Conservation (phyloP, 2,888 invertebrate species). For the Aporophyla nigra region DNA sequence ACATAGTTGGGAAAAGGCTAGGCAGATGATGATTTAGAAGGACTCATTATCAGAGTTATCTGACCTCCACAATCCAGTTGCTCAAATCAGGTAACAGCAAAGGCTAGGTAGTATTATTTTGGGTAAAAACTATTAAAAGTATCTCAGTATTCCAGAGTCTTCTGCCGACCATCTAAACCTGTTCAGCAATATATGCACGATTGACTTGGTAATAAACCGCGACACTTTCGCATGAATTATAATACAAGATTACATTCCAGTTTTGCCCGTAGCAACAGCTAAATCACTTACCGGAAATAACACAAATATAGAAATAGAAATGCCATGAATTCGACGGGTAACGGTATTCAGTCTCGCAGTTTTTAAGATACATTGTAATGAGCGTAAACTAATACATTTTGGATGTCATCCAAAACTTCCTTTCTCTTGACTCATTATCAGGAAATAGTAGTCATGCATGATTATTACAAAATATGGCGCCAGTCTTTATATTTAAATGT, state of each 20-base stretch:
- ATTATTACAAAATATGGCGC: conserved; percentile 12
- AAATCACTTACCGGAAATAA: conserved; percentile 3
- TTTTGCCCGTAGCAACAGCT: conserved; percentile 40
- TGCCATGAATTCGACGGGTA: not conserved
- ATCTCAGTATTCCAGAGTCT: not conserved
- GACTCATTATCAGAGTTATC: too few relatives aligned
- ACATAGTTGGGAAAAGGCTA: too few relatives aligned
- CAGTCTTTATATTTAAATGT: not conserved
- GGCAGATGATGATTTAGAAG: too few relatives aligned
- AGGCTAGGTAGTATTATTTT: not conserved
- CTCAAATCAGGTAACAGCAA: not conserved
- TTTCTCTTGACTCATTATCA: conserved; percentile 35
- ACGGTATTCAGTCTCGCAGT: not conserved
- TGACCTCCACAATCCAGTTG: not conserved
- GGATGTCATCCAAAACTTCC: conserved; percentile 41
- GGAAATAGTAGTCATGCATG: conserved; percentile 27
- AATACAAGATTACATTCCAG: not conserved
- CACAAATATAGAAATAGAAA: conserved; percentile 44
- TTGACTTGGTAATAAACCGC: not conserved
- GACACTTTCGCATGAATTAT: not conserved
- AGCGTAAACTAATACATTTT: conserved; percentile 23
- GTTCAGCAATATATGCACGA: not conserved
- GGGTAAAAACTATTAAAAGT: too few relatives aligned
- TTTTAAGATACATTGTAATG: conserved; percentile 12
- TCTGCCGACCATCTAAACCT: not conserved